Percentiles rank a stretch among this genome's conserved stretches.
phyloP scores from a whole-genome alignment of 1,140 invertebrate genomes.

The Carposina sasakii region DNA sequence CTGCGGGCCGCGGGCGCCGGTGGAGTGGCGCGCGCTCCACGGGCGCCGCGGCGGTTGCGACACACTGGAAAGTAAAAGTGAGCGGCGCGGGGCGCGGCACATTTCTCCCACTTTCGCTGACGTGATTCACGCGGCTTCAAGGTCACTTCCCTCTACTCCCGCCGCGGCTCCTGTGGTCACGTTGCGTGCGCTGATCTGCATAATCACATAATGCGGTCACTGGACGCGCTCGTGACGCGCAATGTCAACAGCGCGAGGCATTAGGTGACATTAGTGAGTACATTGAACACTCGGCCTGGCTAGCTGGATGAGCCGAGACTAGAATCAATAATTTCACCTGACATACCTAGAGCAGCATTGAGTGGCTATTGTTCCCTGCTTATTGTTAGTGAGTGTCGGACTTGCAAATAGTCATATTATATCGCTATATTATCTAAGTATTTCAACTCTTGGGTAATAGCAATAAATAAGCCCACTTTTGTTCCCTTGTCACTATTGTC shows the following conservation, averaged over 20 bases:
- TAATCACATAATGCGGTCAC: conserved; percentile 16
- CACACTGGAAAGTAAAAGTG: conserved; percentile 72
- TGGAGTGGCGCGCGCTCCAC: conserved; percentile 55
- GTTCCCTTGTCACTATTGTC: no score
- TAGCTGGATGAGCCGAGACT: no score
- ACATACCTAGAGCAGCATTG: no score
- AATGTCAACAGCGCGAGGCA: conserved; percentile 4
- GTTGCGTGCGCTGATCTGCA: conserved; percentile 16
- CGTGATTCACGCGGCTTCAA: conserved; percentile 59
- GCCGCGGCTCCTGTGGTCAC: conserved; percentile 21
- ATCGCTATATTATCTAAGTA: no score
- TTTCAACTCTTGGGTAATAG: no score
- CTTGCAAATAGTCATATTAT: no score
- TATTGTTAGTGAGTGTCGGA: no score
- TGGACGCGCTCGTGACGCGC: not conserved
- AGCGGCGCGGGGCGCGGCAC: conserved; percentile 56
- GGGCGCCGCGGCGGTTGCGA: conserved; percentile 60
- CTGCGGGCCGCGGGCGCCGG: conserved; percentile 66
- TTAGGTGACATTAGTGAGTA: no score
- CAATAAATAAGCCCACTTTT: no score
- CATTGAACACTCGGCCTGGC: no score
- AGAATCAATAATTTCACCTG: no score
- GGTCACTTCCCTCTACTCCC: conserved; percentile 56
- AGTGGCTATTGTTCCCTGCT: no score
- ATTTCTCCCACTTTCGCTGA: conserved; percentile 72